Evolutionary conservation across 2,113 vertebrate species (phyloP).

Genomic region (Eupsittula cactorum): DNA sequence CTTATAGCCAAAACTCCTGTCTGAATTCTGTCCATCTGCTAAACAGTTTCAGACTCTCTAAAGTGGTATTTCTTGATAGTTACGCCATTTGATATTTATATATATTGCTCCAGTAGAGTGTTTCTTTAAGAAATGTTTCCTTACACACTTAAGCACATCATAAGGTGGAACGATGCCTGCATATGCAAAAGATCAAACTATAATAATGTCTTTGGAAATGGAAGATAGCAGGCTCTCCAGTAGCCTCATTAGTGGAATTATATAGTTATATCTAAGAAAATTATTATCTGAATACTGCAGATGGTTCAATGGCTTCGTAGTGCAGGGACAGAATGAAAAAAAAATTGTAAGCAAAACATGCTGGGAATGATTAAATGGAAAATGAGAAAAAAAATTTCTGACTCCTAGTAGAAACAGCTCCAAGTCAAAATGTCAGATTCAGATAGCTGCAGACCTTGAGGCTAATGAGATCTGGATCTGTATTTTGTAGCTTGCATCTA

Average conservation of each 20-base stretch:
- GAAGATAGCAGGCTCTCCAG: constrained; percentile 52
- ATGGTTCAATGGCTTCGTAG: constrained; percentile 63
- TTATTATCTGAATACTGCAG: constrained; percentile 65
- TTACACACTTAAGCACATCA: constrained; percentile 11
- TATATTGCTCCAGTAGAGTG: not conserved
- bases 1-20: not conserved
- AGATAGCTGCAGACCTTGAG: constrained; percentile 61
- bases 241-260: constrained; percentile 69
- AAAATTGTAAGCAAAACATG: constrained; percentile 58
- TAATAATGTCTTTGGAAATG: constrained; percentile 59
- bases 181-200: constrained; percentile 55
- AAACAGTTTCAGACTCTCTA: not conserved
- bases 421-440: constrained; percentile 70
- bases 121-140: constrained; percentile 42
- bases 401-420: constrained; percentile 49
- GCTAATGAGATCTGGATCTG: constrained; percentile 68
- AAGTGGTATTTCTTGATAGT: not conserved
- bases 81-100: not conserved
- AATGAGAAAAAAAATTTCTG: constrained; percentile 17
- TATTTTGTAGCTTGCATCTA: constrained; percentile 57
- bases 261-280: constrained; percentile 49
- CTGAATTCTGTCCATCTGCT: not conserved
- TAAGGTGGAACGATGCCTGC: constrained; percentile 36
- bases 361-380: constrained; percentile 67
- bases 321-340: constrained; percentile 58